Percentiles rank a stretch among this genome's conserved stretches.
Evolutionary conservation across 2,797 vertebrate species (phyloP).

Genomic region (Characodon lateralis): DNA sequence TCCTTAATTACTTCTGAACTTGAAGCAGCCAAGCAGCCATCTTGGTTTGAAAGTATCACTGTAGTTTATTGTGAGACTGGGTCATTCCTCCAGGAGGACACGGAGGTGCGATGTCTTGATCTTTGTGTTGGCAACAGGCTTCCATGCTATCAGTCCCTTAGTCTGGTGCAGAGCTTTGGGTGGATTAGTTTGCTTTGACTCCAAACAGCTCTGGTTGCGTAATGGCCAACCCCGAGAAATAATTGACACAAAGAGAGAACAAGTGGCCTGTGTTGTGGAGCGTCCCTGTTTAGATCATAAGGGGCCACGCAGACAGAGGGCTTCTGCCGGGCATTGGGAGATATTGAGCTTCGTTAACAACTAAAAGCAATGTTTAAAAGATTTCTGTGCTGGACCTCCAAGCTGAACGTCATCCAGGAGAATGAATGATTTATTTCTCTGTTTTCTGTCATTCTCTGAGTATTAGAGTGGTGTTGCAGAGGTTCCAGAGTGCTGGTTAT

Average conservation of each 20-base stretch:
- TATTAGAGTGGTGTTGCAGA: background rate
- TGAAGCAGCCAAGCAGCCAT: too few relatives aligned
- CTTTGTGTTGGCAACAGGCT: constrained; percentile 70
- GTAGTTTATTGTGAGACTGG: constrained; percentile 1
- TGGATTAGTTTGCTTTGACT: constrained; percentile 69
- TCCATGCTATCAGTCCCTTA: constrained; percentile 37
- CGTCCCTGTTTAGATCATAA: constrained; percentile 46
- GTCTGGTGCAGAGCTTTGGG: constrained; percentile 47
- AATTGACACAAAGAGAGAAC: constrained; percentile 54
- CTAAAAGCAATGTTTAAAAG: background rate
- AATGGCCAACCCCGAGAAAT: constrained; percentile 55
- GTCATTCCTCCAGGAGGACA: constrained; percentile 26
- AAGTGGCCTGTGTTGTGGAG: constrained; percentile 55
- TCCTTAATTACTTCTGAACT: too few relatives aligned
- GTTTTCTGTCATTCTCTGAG: background rate
- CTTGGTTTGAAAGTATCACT: background rate
- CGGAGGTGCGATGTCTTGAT: constrained; percentile 52
- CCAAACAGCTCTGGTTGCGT: constrained; percentile 55
- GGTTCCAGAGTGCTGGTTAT: constrained; percentile 20
- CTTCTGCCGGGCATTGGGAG: constrained; percentile 1
- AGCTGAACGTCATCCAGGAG: background rate
- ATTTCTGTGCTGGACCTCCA: background rate
- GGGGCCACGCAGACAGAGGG: constrained; percentile 19
- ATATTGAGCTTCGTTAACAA: background rate
- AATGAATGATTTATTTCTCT: background rate